Base-by-base conservation (phyloP, 2,888 invertebrate genomes). In the Cerceris ruficornis region DNA sequence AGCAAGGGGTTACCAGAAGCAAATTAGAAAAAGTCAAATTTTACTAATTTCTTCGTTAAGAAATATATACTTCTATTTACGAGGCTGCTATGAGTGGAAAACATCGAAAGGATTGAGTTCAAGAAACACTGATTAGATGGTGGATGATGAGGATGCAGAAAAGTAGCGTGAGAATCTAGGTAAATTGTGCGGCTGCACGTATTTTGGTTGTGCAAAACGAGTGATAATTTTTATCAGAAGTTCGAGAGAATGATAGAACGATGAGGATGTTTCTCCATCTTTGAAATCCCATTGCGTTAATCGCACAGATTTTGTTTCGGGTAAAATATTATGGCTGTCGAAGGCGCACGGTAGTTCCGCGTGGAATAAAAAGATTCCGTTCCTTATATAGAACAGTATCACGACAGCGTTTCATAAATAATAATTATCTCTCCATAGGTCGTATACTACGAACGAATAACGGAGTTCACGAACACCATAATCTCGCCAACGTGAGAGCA, bases 21-120 rank as follows among this genome's bases (percentile, higher is more conserved):
- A n/a, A n/a, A n/a, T n/a, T n/a, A n/a, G n/a, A n/a, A n/a, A n/a
- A n/a, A n/a, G n/a, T n/a, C n/a, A 28, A 28, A 28, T 28, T 28
- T 28, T 4, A 28, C 28, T 2, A 28, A 28, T 4, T 28, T 28
- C 4, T 46, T 46, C 46, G 46, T 11, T 11, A 46, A 1, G 6
- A 46, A 46, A 46, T 46, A 6, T 83, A 84, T 84, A 82, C 84
- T 83, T 77, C 79, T 79, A 41, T 79, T 80, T 79, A 78, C 81
- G 28, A 28, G 71, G 60, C 78, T 69, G 70, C 72, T n/a, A 55
- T 65, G 50, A 50, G 42, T 8, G n/a, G 41, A 42, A 64, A 7
- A 7, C 14, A 46, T 39, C 52, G 9, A 49, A 42, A 28, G 28
- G 28, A 28, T 13, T 58, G 41, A 9, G 55, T 46, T 55, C 11